Conservation (phyloP, 2,113 vertebrate species). For the Microcebus tavaratra region DNA sequence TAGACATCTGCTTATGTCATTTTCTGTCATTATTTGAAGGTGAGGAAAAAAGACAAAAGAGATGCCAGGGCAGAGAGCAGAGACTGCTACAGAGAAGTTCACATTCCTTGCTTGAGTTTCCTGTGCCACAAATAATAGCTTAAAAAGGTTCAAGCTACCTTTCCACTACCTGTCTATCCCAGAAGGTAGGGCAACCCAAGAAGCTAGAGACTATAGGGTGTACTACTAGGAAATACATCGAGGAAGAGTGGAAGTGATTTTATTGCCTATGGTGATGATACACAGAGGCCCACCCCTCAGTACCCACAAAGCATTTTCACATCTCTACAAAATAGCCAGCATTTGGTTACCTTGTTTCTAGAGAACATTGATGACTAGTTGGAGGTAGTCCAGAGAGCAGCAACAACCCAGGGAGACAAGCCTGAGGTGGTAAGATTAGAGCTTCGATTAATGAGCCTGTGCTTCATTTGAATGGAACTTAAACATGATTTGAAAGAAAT, state of each 20-base stretch:
- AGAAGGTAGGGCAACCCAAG: background rate
- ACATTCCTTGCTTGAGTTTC: accelerated
- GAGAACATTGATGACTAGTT: background rate
- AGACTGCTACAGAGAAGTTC: background rate
- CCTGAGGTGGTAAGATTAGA: background rate
- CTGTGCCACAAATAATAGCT: background rate
- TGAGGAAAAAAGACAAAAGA: background rate
- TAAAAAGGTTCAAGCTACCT: background rate
- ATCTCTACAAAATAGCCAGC: too few relatives aligned
- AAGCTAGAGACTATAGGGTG: background rate
- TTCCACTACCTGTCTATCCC: background rate
- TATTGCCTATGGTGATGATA: too few relatives aligned
- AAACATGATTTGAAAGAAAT: background rate
- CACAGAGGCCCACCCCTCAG: background rate
- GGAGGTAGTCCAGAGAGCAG: background rate
- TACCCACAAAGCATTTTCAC: background rate
- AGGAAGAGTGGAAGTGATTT: background rate
- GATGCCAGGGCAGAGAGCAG: background rate
- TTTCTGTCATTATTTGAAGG: background rate
- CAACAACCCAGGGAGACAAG: background rate
- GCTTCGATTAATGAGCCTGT: background rate
- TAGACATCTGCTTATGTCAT: background rate
- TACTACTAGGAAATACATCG: background rate
- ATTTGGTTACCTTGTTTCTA: too few relatives aligned
- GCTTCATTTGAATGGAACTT: background rate